These are phyloP conservation scores for fruit fly (Drosophila melanogaster) DNA, from an alignment of 1,140 invertebrate genomes.

Conservation along the genomic window Release_6_plus_ISO1_MT NC_004354.4:11058501-11059000, in stretches of 20 bases:
- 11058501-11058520: not conserved
- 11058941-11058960: too few species aligned
- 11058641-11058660: not conserved
- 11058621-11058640: slow-evolving; percentile 4
- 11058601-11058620: slow-evolving; percentile 1
- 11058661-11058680: not conserved
- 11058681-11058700: not conserved
- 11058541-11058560: not conserved
- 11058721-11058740: not conserved
- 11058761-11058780: not conserved
- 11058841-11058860: not conserved
- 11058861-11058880: not conserved
- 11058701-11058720: not conserved
- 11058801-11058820: not conserved
- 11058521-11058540: too few species aligned
- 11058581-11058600: not conserved
- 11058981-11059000: too few species aligned
- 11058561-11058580: not conserved
- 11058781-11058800: not conserved
- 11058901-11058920: too few species aligned
- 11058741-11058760: not conserved
- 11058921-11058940: too few species aligned
- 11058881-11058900: too few species aligned
- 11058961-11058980: too few species aligned
- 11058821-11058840: too few species aligned